phyloP scores from a whole-genome alignment of 2,797 vertebrate genomes.

The Pampus argenteus region DNA sequence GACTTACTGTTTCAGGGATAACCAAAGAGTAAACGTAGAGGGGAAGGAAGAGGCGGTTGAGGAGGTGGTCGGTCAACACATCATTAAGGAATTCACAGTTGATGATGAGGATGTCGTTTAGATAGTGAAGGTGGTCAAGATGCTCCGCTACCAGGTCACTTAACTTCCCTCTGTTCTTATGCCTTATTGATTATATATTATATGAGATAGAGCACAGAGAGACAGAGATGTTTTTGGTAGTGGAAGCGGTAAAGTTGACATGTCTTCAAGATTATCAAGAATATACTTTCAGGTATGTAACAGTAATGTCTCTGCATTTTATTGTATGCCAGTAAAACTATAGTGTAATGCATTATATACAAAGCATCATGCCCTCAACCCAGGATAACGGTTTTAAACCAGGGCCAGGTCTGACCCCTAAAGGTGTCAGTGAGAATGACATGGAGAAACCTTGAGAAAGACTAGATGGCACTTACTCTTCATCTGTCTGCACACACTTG shows the following conservation, averaged over 20 bases:
- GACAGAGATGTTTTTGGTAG: not conserved
- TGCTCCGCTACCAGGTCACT: constrained; percentile 97
- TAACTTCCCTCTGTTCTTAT: constrained; percentile 94
- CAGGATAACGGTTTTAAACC: constrained; percentile 9
- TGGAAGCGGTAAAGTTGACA: not conserved
- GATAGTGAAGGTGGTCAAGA: constrained; percentile 98
- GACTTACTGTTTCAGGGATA: constrained; percentile 86
- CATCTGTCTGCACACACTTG: constrained; percentile 97
- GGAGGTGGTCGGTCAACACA: constrained; percentile 96
- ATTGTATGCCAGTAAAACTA: not conserved
- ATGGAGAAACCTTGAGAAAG: not conserved
- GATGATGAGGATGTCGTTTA: constrained; percentile 98
- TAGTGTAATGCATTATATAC: not conserved
- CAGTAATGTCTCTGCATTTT: not conserved
- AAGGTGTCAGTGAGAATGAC: constrained; percentile 39
- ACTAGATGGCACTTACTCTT: constrained; percentile 90
- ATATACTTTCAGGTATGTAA: not conserved
- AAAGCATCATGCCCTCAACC: not conserved
- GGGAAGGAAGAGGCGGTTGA: constrained; percentile 96
- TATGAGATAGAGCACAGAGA: constrained; percentile 35
- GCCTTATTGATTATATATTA: too few relatives aligned
- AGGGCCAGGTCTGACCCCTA: constrained; percentile 60
- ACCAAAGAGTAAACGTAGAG: constrained; percentile 97
- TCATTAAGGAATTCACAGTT: constrained; percentile 99
- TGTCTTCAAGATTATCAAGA: too few relatives aligned